A percentile compares a stretch with the other conserved stretches of the same genome.
Conservation (phyloP, 2,888 invertebrate genomes). For the Caradrina kadenii region DNA sequence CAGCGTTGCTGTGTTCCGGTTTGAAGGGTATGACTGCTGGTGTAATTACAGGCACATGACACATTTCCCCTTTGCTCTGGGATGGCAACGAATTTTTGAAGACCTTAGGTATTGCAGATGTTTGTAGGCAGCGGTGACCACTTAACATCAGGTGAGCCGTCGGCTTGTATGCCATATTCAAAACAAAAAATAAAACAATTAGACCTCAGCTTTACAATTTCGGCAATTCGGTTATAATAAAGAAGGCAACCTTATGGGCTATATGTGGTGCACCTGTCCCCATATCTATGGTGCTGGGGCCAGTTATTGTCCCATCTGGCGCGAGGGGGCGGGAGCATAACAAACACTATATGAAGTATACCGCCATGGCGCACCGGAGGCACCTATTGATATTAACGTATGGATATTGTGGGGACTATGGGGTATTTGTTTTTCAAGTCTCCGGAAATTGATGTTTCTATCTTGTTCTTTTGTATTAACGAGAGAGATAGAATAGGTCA, state of each 20-base stretch:
- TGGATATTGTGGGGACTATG: conserved; percentile 29
- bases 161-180: too few species aligned
- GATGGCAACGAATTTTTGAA: too few species aligned
- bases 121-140: too few species aligned
- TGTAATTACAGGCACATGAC: too few species aligned
- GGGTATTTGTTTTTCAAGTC: conserved; percentile 39
- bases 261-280: conserved; percentile 57
- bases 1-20: too few species aligned
- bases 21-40: too few species aligned
- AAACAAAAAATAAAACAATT: too few species aligned
- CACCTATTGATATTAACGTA: conserved; percentile 42
- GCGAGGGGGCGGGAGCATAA: conserved; percentile 59
- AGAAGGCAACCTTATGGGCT: conserved; percentile 47
- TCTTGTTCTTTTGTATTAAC: neutral
- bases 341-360: conserved; percentile 48
- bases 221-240: conserved; percentile 47
- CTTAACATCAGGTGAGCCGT: too few species aligned
- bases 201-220: conserved; percentile 1
- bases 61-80: too few species aligned
- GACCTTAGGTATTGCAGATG: too few species aligned
- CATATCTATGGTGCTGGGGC: conserved; percentile 53
- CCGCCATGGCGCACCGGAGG: conserved; percentile 35
- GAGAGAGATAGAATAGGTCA: too few species aligned
- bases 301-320: conserved; percentile 65
- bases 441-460: conserved; percentile 30